Evolutionary conservation across 2,888 invertebrate species (phyloP).

Genomic region (Chymomyza amoena): DNA sequence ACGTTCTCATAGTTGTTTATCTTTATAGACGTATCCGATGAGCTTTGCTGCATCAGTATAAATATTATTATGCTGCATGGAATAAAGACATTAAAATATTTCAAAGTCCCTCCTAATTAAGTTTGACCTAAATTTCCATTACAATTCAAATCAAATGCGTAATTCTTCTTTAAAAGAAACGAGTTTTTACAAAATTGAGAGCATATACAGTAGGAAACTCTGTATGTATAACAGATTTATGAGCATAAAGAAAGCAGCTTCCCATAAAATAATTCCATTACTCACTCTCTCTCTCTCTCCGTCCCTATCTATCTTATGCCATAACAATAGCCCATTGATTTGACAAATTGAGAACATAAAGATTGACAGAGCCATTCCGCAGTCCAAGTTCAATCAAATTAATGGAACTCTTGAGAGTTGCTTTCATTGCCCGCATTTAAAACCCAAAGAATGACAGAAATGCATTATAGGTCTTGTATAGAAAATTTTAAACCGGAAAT

Average conservation of each 20-base stretch:
- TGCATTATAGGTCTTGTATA: neutral
- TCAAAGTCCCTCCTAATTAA: neutral
- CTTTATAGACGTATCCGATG: too few relatives aligned
- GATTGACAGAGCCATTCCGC: neutral
- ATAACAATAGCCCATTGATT: constrained; percentile 38
- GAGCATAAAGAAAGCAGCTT: neutral
- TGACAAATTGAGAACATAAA: constrained; percentile 55
- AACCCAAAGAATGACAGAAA: neutral
- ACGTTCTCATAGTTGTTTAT: too few relatives aligned
- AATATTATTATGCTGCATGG: too few relatives aligned
- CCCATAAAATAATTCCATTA: neutral
- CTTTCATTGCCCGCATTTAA: constrained; percentile 34
- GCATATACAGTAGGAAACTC: neutral
- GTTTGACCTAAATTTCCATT: neutral
- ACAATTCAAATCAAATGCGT: neutral
- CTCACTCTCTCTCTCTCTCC: neutral
- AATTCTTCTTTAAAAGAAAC: neutral
- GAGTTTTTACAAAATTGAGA: neutral
- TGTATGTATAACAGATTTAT: neutral
- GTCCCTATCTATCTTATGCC: neutral
- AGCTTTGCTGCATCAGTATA: too few relatives aligned
- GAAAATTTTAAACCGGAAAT: constrained; percentile 29
- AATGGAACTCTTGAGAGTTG: constrained; percentile 28
- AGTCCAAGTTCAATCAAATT: constrained; percentile 27
- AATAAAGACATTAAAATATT: neutral